Conservation (phyloP, 2,797 vertebrate species). For the Caiman crocodilus region DNA sequence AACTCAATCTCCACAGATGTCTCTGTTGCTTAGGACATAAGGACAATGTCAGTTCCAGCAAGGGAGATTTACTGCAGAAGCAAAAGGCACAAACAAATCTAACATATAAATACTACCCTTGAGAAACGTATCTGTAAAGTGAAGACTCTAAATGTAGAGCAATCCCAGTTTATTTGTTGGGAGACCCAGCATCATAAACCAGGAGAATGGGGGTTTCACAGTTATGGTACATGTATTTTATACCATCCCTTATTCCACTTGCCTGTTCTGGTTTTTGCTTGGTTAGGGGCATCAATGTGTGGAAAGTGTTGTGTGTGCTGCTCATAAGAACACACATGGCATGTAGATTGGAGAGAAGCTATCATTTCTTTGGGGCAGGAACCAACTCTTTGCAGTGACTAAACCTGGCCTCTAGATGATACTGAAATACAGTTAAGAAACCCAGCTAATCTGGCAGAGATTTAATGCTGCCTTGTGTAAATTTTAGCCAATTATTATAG, state of each 20-base stretch:
- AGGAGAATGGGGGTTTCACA: neutral
- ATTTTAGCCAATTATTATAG: neutral
- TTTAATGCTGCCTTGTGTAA: neutral
- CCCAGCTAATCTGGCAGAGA: no score
- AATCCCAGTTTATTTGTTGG: fast-evolving
- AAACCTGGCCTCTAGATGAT: neutral
- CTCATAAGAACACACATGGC: neutral
- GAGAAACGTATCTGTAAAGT: neutral
- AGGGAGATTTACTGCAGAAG: neutral
- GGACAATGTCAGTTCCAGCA: neutral
- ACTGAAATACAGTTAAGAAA: neutral
- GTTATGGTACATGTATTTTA: neutral
- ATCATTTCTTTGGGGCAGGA: neutral
- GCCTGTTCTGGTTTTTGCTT: neutral
- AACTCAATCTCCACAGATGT: neutral
- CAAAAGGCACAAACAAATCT: neutral
- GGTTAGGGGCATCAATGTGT: neutral
- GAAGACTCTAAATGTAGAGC: neutral
- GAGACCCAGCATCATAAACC: fast-evolving
- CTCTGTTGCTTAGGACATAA: neutral
- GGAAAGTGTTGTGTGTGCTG: neutral
- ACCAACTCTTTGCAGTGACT: neutral
- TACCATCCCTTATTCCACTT: neutral
- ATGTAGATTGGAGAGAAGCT: neutral
- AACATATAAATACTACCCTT: neutral